phyloP scores from a whole-genome alignment of 2,797 vertebrate genomes.

The Leontopithecus rosalia region DNA sequence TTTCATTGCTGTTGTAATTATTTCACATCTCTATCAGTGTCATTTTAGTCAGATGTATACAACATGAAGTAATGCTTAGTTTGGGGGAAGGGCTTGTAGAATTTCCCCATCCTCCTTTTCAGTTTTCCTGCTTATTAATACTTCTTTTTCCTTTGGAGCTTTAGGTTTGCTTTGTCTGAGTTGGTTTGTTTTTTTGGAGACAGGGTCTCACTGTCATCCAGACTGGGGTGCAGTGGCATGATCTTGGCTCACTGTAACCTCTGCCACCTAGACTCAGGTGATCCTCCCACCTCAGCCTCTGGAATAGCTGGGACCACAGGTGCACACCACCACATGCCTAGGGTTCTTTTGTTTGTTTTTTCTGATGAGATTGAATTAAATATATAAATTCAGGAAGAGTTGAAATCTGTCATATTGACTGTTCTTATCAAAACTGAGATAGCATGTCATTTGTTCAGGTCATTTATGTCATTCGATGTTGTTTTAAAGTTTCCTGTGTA shows the following conservation, averaged over 20 bases:
- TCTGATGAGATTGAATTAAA: slow-evolving; percentile 11
- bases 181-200: neutral
- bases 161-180: neutral
- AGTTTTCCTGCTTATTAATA: neutral
- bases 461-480: neutral
- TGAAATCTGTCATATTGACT: neutral
- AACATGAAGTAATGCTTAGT: neutral
- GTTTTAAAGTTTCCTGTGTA: neutral
- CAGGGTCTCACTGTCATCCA: neutral
- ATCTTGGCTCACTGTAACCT: neutral
- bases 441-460: neutral
- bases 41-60: neutral
- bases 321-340: neutral
- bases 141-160: slow-evolving; percentile 2
- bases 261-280: neutral
- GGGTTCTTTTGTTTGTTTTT: neutral
- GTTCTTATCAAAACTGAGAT: slow-evolving; percentile 29
- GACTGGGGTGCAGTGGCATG: neutral
- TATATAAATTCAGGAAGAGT: neutral
- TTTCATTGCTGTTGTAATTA: neutral
- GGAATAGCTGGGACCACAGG: neutral
- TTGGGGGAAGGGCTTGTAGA: neutral
- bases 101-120: neutral
- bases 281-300: neutral
- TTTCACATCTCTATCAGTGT: neutral